phyloP scores from a whole-genome alignment of 2,113 vertebrate genomes.

The Tragelaphus scriptus region DNA sequence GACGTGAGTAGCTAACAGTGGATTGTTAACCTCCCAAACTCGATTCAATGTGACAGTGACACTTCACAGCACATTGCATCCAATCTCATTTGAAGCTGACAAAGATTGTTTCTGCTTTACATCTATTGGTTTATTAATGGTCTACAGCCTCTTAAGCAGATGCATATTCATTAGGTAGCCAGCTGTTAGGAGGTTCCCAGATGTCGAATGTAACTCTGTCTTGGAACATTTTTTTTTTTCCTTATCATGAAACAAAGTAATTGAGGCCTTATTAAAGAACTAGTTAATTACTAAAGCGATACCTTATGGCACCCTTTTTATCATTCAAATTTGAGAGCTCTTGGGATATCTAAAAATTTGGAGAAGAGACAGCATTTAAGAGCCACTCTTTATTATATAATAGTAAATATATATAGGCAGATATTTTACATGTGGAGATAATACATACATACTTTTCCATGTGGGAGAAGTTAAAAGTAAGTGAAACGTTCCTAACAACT shows the following conservation, averaged over 20 bases:
- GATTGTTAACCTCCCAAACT: constrained; percentile 73
- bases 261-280: constrained; percentile 84
- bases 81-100: constrained; percentile 84
- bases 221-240: constrained; percentile 74
- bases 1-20: not conserved
- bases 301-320: constrained; percentile 80
- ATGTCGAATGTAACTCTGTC: constrained; percentile 84
- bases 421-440: fast-evolving
- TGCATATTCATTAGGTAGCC: constrained; percentile 91
- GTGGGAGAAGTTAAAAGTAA: not conserved
- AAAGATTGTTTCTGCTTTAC: constrained; percentile 85
- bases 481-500: not conserved
- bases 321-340: constrained; percentile 63
- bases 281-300: constrained; percentile 82
- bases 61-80: constrained; percentile 85
- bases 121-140: constrained; percentile 89
- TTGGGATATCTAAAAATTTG: constrained; percentile 60
- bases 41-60: constrained; percentile 85
- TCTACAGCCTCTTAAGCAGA: constrained; percentile 86
- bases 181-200: constrained; percentile 87
- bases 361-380: constrained; percentile 52
- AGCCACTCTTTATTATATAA: constrained; percentile 18
- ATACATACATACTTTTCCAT: not conserved
- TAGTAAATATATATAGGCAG: not conserved
- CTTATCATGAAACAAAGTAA: constrained; percentile 84